Evolutionary conservation across 1,140 invertebrate species (phyloP).

Genomic region (Chrysopa pallens): DNA sequence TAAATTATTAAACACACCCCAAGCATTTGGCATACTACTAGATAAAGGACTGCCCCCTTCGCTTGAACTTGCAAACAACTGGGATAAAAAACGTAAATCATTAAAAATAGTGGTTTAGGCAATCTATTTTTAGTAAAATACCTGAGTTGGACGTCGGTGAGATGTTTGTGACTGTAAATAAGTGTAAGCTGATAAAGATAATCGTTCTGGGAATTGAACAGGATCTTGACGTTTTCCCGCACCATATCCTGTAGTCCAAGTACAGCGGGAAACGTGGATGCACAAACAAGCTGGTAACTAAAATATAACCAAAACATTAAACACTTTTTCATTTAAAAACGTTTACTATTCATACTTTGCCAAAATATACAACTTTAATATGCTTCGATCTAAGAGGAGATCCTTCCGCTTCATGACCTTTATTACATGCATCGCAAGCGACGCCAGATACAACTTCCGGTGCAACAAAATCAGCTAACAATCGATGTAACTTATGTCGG

Average conservation of each 20-base stretch:
- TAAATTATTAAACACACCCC: constrained; percentile 12
- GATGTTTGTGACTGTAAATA: constrained; percentile 33
- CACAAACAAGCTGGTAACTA: constrained; percentile 64
- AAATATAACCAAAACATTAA: constrained; percentile 11
- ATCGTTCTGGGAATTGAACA: constrained; percentile 67
- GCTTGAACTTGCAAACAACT: constrained; percentile 13
- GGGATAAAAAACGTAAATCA: neutral
- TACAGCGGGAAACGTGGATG: constrained; percentile 72
- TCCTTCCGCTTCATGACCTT: constrained; percentile 21
- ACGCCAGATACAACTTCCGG: constrained; percentile 71
- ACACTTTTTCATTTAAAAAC: neutral
- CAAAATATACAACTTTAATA: constrained; percentile 69
- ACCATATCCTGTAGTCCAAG: constrained; percentile 55
- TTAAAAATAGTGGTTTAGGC: neutral
- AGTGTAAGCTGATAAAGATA: constrained; percentile 63
- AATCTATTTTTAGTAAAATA: neutral
- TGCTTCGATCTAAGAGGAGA: constrained; percentile 33
- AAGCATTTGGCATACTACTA: constrained; percentile 17
- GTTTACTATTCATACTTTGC: constrained; percentile 38
- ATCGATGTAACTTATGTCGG: constrained; percentile 38
- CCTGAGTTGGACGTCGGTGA: constrained; percentile 9
- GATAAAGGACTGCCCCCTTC: constrained; percentile 20
- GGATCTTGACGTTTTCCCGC: constrained; percentile 70
- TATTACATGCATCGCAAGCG: constrained; percentile 59
- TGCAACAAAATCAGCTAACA: constrained; percentile 65